Base-by-base conservation (phyloP, 2,113 vertebrate genomes). In the Ailurus styani region DNA sequence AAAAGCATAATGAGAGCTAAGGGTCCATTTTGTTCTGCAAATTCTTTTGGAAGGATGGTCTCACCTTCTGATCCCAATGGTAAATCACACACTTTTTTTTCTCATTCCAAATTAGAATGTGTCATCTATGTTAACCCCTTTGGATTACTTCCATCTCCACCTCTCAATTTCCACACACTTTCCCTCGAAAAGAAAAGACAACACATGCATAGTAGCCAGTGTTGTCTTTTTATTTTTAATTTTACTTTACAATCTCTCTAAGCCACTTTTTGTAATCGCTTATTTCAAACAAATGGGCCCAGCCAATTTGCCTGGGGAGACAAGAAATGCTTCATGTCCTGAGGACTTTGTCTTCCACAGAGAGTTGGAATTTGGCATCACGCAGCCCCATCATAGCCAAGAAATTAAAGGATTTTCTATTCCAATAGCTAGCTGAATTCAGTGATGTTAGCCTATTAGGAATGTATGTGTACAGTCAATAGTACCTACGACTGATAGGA, bases 371-470 rank as follows among this genome's bases (percentile, higher is more conserved):
- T 94, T 97, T 97, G 98, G 96, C 94, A 86, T 54, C 82, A 45
- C 27, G n/a, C 37, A 94, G 81, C 34, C 27, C 52, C 12, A 1
- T 85, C 81, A 40, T 66, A 27, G 96, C 97, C 96, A 97, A 97
- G 94, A 96, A 97, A 98, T 95, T 90, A 94, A 97, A 97, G 93
- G 97, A 94, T 97, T 97, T 97, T 98, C 97, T 95, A 86, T 96
- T 93, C 85, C 94, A 96, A 85, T 95, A 96, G 90, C 90, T 92
- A 82, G 93, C 96, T 96, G 72, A 91, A 73, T 91, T 93, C 72
- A 47, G 87, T 93, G 87, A 89, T 78, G 87, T 84, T 87, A 82
- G 82, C 85, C 92, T 98, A 96, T 83, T 93, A 94, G 70, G 78
- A 96, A 85, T 20, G 37, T 31, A 70, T 40, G 40, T 93, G 62